Evolutionary conservation across 2,113 vertebrate genomes (phyloP), one percentile per base, ranked within the genome.

Genomic region (Serinus canaria): DNA sequence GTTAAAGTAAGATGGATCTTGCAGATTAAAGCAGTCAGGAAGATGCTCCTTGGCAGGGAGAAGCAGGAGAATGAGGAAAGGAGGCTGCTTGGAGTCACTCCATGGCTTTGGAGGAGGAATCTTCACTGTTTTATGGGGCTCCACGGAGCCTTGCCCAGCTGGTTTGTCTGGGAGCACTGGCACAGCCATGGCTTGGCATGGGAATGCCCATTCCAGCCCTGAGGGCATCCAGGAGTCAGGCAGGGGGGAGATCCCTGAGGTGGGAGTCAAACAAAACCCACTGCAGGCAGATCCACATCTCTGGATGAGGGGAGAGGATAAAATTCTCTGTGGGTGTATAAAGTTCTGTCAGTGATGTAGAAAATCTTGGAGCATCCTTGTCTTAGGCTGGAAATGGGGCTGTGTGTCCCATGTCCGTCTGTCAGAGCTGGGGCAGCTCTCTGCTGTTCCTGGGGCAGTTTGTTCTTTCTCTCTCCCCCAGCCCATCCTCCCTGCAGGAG

Each of bases 1-100:
- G 92, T 64, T 87, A 95, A 95, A 95, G 90, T 53, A 83, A 94
- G 94, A 96, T 89, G 91, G 94, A 96, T 97, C 81, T 90, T 22
- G 59, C 39, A 92, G 95, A 96, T 96, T 96, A 95, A 95, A 95
- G 87, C 59, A 85, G 83, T 67, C n/a, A 1, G 77, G 52, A 63
- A 84, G 94, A 93, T 88, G 88, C 52, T 92, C 88, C 83, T 90
- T 90, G 92, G 94, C 96, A 96, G 53, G 84, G 52, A 90, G 82
- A 80, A 68, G 77, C 69, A 75, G 79, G 35, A 93, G 89, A 46
- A 86, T 23, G 60, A 81, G 72, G 43, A 47, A 69, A 91, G 82
- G 55, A 95, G 60, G 64, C 77, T 92, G 69, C 74, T 79, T 91
- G 92, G 92, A 94, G 68, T 47, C 84, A 60, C 64, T 95, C 85